Evolutionary conservation across 2,888 invertebrate species (phyloP).

Genomic region (Ochropleura plecta): DNA sequence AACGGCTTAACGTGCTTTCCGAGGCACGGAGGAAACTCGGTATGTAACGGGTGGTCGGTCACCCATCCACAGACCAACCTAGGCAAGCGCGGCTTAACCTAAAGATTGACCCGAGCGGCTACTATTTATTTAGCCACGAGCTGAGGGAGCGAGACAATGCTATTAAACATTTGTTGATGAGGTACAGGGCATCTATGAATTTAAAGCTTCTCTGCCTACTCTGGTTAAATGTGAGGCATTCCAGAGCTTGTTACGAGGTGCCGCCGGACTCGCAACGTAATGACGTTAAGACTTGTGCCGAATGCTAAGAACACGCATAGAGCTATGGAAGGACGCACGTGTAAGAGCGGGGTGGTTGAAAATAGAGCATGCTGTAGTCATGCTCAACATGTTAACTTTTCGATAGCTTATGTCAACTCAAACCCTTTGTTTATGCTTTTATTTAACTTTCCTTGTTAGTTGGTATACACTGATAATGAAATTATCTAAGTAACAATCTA

Average conservation of each 20-base stretch:
- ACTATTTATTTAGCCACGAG: no score
- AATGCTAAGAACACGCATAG: constrained; percentile 25
- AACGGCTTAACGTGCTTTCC: no score
- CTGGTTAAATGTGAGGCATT: constrained; percentile 59
- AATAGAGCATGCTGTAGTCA: neutral
- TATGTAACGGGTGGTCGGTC: no score
- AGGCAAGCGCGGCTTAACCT: no score
- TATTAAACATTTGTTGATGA: neutral
- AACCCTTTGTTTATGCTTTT: neutral
- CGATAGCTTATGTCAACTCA: neutral
- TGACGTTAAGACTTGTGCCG: constrained; percentile 40
- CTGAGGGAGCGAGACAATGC: neutral
- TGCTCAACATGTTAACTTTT: neutral
- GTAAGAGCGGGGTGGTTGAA: neutral
- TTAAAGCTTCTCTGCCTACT: neutral
- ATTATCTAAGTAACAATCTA: no score
- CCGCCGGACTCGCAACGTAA: constrained; percentile 43
- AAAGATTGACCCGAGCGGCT: no score
- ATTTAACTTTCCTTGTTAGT: no score
- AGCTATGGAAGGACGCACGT: neutral
- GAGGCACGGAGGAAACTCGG: no score
- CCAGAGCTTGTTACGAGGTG: constrained; percentile 59
- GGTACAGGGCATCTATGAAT: neutral
- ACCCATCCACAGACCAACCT: no score
- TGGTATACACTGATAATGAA: no score